Evolutionary conservation across 2,888 invertebrate genomes (phyloP).

Genomic region (Nezara viridula): DNA sequence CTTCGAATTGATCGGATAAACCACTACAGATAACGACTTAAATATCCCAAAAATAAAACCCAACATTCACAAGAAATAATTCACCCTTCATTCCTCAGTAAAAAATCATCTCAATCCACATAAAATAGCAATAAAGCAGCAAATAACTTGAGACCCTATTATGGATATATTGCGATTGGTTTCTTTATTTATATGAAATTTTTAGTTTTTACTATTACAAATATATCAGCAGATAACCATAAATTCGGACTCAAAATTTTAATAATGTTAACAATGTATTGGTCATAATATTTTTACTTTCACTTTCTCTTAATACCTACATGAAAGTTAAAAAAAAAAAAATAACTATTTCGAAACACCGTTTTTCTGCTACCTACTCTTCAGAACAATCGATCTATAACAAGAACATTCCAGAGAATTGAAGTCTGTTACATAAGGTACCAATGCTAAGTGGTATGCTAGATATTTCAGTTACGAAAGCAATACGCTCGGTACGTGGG

Average conservation of each 20-base stretch:
- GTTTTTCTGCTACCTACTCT: background rate
- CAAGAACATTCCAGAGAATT: background rate
- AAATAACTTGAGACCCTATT: no score
- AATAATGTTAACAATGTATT: background rate
- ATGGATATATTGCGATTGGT: no score
- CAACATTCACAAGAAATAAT: no score
- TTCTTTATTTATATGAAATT: no score
- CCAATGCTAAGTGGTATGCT: background rate
- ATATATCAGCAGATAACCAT: no score
- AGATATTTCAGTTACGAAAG: slow-evolving; percentile 23
- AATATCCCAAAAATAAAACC: no score
- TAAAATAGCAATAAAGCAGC: no score
- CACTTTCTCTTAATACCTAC: slow-evolving; percentile 1
- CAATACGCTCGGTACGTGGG: background rate
- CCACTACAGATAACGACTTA: no score
- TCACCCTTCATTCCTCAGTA: no score
- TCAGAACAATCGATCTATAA: background rate
- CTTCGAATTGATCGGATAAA: no score
- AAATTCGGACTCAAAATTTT: background rate
- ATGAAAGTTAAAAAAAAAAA: background rate
- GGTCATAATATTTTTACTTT: background rate
- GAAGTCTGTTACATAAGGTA: background rate
- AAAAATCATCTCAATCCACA: no score
- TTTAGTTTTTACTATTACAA: no score
- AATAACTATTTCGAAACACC: background rate